A percentile compares a stretch with the other conserved stretches of the same genome.
Evolutionary conservation across 1,140 invertebrate genomes (phyloP).

Genomic region (Tetramorium simillimum): DNA sequence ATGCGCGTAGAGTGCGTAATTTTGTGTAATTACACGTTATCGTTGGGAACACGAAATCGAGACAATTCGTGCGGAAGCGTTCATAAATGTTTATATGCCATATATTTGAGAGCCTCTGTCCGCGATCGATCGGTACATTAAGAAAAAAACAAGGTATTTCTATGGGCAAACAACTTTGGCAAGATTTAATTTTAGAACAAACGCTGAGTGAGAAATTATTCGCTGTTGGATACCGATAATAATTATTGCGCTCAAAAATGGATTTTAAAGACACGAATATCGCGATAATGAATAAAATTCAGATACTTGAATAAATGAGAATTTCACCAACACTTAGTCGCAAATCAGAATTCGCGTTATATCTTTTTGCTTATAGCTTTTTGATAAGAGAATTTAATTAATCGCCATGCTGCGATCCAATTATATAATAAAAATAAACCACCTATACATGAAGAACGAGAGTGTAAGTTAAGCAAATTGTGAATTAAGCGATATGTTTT

Average conservation of each 20-base stretch:
- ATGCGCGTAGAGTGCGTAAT: conserved; percentile 55
- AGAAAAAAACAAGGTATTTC: background rate
- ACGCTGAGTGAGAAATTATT: conserved; percentile 33
- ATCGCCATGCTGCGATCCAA: background rate
- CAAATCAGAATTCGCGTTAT: background rate
- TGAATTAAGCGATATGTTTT: conserved; percentile 4
- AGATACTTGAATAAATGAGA: conserved; percentile 33
- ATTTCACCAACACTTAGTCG: background rate
- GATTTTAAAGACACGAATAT: conserved; percentile 19
- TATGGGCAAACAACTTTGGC: conserved; percentile 21
- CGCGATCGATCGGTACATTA: conserved; percentile 27
- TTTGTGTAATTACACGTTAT: conserved; percentile 64
- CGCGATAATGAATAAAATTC: conserved; percentile 47
- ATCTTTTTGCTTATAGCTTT: background rate
- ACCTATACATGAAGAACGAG: background rate
- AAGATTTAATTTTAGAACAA: conserved; percentile 37
- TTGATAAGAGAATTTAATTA: conserved; percentile 24
- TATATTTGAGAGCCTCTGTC: conserved; percentile 24
- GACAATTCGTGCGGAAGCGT: conserved; percentile 15
- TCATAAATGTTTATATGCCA: background rate
- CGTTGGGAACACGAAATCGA: conserved; percentile 3
- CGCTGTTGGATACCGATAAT: conserved; percentile 15
- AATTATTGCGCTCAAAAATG: conserved; percentile 31
- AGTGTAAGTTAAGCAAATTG: background rate
- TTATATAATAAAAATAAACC: conserved; percentile 25